Evolutionary conservation across 2,797 vertebrate genomes (phyloP).

Genomic region (Acropternis orthonyx): DNA sequence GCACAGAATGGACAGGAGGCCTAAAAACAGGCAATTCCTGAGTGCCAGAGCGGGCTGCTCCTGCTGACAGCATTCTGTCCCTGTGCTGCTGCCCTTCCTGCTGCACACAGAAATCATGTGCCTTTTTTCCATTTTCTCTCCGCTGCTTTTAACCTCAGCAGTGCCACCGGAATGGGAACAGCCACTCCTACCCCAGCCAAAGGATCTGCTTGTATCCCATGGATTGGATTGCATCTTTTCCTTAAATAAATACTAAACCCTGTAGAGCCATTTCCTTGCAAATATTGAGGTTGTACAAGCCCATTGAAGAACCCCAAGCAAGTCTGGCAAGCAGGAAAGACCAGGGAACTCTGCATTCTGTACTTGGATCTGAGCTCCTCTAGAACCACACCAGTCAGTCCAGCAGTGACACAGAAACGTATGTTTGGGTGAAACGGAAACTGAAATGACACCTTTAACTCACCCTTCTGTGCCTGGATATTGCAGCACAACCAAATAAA

Average conservation of each 20-base stretch:
- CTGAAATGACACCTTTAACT: not conserved
- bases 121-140: not conserved
- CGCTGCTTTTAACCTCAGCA: constrained; percentile 18
- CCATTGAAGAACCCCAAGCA: not conserved
- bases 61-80: not conserved
- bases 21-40: rapidly evolving
- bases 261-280: not conserved
- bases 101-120: not conserved
- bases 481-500: not conserved
- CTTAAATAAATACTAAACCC: not conserved
- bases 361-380: not conserved
- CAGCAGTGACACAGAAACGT: not conserved
- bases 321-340: not conserved
- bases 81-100: constrained; percentile 31
- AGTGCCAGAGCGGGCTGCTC: not conserved
- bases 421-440: not conserved
- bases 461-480: not conserved
- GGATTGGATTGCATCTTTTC: rapidly evolving
- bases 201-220: rapidly evolving
- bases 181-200: not conserved
- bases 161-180: not conserved
- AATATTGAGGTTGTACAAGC: not conserved
- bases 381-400: not conserved
- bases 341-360: not conserved
- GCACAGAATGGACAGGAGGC: rapidly evolving